phyloP scores from a whole-genome alignment of 2,797 vertebrate species.

The Salarias fasciatus region DNA sequence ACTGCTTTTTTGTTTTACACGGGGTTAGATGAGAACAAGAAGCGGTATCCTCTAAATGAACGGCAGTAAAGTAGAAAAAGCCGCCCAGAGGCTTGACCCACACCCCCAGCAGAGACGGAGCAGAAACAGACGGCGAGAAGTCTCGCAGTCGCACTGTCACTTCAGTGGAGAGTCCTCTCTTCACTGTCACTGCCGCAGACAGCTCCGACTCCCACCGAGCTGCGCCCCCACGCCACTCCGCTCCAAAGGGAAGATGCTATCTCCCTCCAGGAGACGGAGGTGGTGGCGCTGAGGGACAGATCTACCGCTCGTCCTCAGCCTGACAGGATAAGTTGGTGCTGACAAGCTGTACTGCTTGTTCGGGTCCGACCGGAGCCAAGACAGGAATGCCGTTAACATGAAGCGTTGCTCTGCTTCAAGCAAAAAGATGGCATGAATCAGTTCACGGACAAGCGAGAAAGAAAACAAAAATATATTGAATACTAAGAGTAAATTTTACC shows the following conservation, averaged over 20 bases:
- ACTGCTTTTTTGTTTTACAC: not conserved
- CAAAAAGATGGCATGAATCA: no score
- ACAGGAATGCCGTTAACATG: not conserved
- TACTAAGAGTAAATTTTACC: no score
- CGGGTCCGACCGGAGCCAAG: not conserved
- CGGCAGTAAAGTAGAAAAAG: conserved; percentile 30
- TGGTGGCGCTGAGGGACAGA: conserved; percentile 30
- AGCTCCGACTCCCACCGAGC: conserved; percentile 17
- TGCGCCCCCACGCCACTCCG: conserved; percentile 18
- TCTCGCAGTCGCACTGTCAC: conserved; percentile 51
- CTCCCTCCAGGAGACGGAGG: conserved; percentile 30
- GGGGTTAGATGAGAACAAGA: conserved; percentile 18
- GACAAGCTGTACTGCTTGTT: conserved; percentile 1
- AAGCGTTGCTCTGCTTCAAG: not conserved
- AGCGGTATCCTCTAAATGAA: conserved; percentile 25
- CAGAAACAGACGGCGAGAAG: conserved; percentile 47
- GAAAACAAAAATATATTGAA: no score
- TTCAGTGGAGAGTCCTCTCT: conserved; percentile 36
- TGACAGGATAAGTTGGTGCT: not conserved
- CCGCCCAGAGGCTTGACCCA: conserved; percentile 39
- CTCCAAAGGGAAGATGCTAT: conserved; percentile 37
- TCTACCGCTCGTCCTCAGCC: conserved; percentile 3
- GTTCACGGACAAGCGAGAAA: no score
- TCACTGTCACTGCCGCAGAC: conserved; percentile 50
- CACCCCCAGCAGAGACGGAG: conserved; percentile 43